These are phyloP conservation scores for Chaetophractus vellerosus DNA, from an alignment of 2,797 vertebrate species.

Conservation along the genomic window DNA sequence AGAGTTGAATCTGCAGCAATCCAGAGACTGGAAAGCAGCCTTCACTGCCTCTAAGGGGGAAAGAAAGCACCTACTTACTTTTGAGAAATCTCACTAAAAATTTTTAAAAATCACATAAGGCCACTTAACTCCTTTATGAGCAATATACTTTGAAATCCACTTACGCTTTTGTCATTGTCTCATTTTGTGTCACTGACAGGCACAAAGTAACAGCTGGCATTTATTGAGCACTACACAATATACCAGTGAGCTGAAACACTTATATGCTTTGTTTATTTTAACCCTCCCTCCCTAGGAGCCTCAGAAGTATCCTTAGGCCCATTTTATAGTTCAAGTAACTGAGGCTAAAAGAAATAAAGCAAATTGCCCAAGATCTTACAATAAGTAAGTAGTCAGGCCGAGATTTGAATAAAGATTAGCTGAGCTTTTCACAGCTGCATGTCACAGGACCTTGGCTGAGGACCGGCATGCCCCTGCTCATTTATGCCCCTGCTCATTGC, in stretches of 20 bases:
- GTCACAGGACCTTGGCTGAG: rapidly evolving
- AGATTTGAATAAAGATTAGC: neutral
- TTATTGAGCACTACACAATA: neutral
- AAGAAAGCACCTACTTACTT: neutral
- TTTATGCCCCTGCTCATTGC: no score
- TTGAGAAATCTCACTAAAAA: neutral
- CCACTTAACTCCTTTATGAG: neutral
- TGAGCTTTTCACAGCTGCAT: neutral
- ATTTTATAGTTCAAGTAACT: neutral
- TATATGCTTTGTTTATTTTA: neutral
- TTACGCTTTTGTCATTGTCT: neutral
- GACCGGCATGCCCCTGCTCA: rapidly evolving
- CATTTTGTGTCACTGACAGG: neutral
- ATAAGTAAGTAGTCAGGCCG: neutral
- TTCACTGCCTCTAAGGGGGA: neutral
- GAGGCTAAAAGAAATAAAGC: neutral
- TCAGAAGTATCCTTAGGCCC: neutral
- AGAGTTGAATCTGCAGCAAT: neutral
- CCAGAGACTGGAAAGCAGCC: neutral
- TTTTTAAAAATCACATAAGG: neutral
- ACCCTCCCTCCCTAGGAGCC: neutral
- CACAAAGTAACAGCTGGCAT: neutral
- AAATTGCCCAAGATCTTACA: neutral
- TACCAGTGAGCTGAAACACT: neutral
- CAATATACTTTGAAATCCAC: constrained; percentile 1